These are phyloP conservation scores for Galemys pyrenaicus DNA, from an alignment of 2,113 vertebrate genomes.

Conservation along the genomic window DNA sequence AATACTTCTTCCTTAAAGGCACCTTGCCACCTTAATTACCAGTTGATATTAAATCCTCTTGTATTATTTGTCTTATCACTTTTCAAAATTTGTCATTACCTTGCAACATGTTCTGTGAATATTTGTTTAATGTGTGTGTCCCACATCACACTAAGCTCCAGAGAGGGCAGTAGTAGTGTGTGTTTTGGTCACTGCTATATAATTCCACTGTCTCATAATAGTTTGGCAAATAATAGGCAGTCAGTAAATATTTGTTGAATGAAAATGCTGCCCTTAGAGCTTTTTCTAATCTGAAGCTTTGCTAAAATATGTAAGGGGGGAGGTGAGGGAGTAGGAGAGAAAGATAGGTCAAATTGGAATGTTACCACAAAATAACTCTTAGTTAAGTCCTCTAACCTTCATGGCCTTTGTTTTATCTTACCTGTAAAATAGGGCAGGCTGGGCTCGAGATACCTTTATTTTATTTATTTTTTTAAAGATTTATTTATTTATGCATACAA, in stretches of 20 bases:
- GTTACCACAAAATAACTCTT: background rate
- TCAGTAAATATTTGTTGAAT: background rate
- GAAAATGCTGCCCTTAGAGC: constrained; percentile 25
- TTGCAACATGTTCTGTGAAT: background rate
- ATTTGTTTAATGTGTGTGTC: background rate
- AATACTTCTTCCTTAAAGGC: constrained; percentile 26
- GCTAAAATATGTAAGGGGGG: background rate
- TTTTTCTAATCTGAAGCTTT: constrained; percentile 39
- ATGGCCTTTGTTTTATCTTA: constrained; percentile 4
- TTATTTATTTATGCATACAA: too few species aligned
- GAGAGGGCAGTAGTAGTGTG: background rate
- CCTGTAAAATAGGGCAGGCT: background rate
- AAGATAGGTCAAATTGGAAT: constrained; percentile 4
- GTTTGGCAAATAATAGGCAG: constrained; percentile 3
- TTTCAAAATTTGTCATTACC: constrained; percentile 33
- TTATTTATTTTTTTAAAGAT: too few species aligned
- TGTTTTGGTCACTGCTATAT: constrained; percentile 9
- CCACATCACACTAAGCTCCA: background rate
- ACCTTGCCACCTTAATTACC: background rate
- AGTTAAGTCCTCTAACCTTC: background rate
- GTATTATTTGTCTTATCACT: background rate
- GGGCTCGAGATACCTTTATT: background rate
- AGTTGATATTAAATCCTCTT: background rate
- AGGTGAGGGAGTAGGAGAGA: background rate
- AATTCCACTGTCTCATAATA: background rate